Evolutionary conservation across 2,888 invertebrate species (phyloP), one percentile per base, ranked within the genome.

Genomic region (Digitonthophagus gazella): DNA sequence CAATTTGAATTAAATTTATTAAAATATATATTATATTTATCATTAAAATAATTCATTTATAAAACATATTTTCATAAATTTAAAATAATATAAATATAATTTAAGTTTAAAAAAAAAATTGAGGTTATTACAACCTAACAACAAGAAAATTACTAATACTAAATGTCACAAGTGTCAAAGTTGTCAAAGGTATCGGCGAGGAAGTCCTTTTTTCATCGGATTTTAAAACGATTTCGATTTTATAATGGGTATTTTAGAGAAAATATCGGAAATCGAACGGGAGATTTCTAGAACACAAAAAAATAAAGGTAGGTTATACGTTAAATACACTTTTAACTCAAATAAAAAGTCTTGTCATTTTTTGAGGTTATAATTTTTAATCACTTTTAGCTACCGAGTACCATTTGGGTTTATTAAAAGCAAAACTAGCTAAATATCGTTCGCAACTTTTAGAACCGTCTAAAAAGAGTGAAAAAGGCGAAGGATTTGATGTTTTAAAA

Each of bases 241-340:
- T 19, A 79, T 74, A 69, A 99, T 99, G 99, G 99, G 99, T 77
- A 98, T 99, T 81, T 85, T 99, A 74, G 99, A 99, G 80, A 98
- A 97, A 88, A 99, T 99, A 83, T 92, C 96, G 3, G 98, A 99
- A 87, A 98, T 99, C 74, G 99, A 99, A 82, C 93, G 92, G 80
- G 99, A 99, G 90, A 99, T 99, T 74, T 94, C 96, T 14, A 88
- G 97, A 76, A 99, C 99, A 15, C 99, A 99, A 82, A 99, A 99
- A 84, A 99, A 99, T 85, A 99, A 99, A 92, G 98, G 97, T 97
- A 82, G 74, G 4, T 16, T 44, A 14, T 14, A 8, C 5, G 14
- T 18, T 58, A 19, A 11, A 11, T 14, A 57, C 11, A 57, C 16
- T n/a, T 18, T 19, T 15, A 63, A 28, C 22, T 5, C 5, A 63